Evolutionary conservation across 2,113 vertebrate species (phyloP).

Genomic region (Dolichotis patagonum): DNA sequence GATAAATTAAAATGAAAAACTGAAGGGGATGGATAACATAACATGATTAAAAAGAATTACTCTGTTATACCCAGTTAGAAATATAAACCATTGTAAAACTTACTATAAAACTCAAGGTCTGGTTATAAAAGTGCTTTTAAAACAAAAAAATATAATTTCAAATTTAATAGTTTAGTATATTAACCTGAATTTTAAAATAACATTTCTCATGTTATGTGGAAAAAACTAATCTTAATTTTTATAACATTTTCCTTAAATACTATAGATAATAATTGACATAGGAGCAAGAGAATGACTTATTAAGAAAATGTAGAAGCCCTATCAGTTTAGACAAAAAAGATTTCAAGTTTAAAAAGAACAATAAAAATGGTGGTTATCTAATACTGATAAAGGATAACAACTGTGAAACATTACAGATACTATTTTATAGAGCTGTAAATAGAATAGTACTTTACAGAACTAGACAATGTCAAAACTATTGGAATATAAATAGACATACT

Average conservation of each 20-base stretch:
- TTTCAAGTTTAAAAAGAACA: not conserved
- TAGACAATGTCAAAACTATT: not conserved
- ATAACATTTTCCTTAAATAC: not conserved
- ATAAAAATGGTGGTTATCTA: not conserved
- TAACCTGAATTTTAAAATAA: constrained; percentile 24
- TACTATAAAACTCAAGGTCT: not conserved
- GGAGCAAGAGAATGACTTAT: not conserved
- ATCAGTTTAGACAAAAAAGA: not conserved
- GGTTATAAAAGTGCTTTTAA: not conserved
- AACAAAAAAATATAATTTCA: constrained; percentile 21
- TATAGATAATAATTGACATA: not conserved
- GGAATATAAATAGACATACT: not conserved
- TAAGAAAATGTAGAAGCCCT: not conserved
- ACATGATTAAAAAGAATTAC: not conserved
- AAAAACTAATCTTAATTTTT: not conserved
- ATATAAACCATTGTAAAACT: not conserved
- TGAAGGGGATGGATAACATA: not conserved
- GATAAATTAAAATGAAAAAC: constrained; percentile 12
- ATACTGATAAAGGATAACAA: not conserved
- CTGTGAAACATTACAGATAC: not conserved
- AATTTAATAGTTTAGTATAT: constrained; percentile 21
- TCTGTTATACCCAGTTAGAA: not conserved
- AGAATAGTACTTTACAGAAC: too few species aligned
- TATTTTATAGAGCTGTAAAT: not conserved
- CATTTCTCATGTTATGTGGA: not conserved